Evolutionary conservation across 2,113 vertebrate genomes (phyloP).

Genomic region (Pionites leucogaster): DNA sequence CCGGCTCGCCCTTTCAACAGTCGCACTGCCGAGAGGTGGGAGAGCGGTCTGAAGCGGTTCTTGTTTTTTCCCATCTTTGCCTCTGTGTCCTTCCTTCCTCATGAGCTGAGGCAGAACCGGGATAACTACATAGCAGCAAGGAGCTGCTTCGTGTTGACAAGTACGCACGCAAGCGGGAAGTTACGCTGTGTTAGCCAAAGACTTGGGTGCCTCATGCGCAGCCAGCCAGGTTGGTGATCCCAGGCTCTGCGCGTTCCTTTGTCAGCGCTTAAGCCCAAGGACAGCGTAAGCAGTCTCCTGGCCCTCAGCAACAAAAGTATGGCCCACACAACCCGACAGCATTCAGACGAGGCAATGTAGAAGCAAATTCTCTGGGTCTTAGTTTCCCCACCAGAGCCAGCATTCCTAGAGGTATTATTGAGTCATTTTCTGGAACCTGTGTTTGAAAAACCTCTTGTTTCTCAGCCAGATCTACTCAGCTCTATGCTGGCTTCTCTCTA

Average conservation of each 20-base stretch:
- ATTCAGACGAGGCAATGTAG: not conserved
- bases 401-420: not conserved
- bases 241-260: not conserved
- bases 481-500: not conserved
- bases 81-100: not conserved
- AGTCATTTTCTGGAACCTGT: not conserved
- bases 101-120: not conserved
- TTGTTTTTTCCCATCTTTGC: not conserved
- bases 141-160: not conserved
- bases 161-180: not conserved
- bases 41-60: not conserved
- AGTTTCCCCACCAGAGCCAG: not conserved
- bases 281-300: not conserved
- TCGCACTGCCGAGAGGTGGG: accelerated
- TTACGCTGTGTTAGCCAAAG: not conserved
- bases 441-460: not conserved
- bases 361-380: not conserved
- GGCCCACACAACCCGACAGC: not conserved
- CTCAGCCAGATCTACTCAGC: not conserved
- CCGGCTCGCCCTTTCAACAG: accelerated
- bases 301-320: not conserved
- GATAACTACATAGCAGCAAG: not conserved
- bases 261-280: not conserved
- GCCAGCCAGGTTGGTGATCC: not conserved
- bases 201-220: not conserved